A percentile compares a stretch with the other conserved stretches of the same genome.
These are phyloP conservation scores for Steatornis caripensis DNA, from an alignment of 2,113 vertebrate genomes.

Conservation along the genomic window DNA sequence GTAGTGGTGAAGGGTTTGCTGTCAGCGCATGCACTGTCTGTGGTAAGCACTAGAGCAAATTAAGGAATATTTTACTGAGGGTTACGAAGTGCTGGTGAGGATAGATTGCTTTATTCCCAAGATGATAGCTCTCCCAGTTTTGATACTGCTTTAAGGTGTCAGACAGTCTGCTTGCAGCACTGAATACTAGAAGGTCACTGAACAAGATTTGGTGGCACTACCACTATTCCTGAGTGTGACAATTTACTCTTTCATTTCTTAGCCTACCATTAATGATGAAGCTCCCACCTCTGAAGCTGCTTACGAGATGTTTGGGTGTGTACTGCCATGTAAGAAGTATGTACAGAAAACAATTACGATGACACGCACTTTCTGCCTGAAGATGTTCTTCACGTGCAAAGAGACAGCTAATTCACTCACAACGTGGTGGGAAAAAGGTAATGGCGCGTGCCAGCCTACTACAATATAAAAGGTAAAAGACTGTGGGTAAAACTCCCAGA, in stretches of 20 bases:
- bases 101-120: background rate
- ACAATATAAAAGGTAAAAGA: background rate
- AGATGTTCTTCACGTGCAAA: background rate
- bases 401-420: background rate
- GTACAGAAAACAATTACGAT: background rate
- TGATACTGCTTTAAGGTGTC: background rate
- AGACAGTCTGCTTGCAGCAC: background rate
- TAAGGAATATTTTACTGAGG: background rate
- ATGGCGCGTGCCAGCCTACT: background rate
- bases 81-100: background rate
- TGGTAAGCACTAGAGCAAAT: background rate
- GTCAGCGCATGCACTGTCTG: rapidly evolving
- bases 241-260: background rate
- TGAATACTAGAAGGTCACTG: background rate
- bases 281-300: background rate
- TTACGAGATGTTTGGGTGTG: background rate
- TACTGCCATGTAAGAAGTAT: background rate
- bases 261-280: background rate
- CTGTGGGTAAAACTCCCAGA: background rate
- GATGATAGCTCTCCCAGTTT: background rate
- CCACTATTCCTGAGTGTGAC: too few species aligned
- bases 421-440: background rate
- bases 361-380: background rate
- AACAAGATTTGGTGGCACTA: background rate
- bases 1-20: background rate